Conservation (phyloP, 1,140 invertebrate genomes). For the Palaemon carinicauda region DNA sequence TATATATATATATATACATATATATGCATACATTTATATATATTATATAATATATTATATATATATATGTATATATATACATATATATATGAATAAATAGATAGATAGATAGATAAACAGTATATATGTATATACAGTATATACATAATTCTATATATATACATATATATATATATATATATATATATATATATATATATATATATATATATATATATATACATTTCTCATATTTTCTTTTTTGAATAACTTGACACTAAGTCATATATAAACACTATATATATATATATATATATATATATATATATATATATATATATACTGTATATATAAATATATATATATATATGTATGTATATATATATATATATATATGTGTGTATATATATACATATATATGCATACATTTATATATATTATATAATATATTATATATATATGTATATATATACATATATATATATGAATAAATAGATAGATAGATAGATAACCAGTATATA, state of each 20-base stretch:
- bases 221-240: too few species aligned
- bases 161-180: neutral
- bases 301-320: neutral
- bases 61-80: neutral
- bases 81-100: neutral
- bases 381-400: too few species aligned
- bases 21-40: neutral
- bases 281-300: neutral
- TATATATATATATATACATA: neutral
- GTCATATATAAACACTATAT: too few species aligned
- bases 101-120: too few species aligned
- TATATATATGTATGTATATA: too few species aligned
- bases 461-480: too few species aligned
- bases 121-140: neutral
- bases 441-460: too few species aligned
- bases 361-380: too few species aligned
- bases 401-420: too few species aligned
- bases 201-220: neutral
- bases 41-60: neutral
- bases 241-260: too few species aligned
- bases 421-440: too few species aligned
- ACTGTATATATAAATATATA: neutral
- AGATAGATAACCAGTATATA: too few species aligned
- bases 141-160: neutral
- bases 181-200: neutral